Percentiles rank a stretch among this genome's conserved stretches.
Conservation (phyloP, 1,140 invertebrate genomes). For the Planococcus citri region DNA sequence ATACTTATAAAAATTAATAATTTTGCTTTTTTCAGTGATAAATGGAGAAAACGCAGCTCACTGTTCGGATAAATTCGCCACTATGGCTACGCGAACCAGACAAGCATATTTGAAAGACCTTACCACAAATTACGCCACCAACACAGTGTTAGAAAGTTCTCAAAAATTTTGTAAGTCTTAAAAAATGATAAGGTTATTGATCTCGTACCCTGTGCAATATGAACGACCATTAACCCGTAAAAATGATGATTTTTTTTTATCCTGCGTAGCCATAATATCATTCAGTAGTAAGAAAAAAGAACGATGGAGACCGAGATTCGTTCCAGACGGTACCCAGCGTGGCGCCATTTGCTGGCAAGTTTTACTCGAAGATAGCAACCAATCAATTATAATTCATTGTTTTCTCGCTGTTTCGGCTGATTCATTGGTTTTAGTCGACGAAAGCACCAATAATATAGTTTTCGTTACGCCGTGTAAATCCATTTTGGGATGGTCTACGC, state of each 20-base stretch:
- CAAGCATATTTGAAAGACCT: constrained; percentile 92
- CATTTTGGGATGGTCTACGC: constrained; percentile 67
- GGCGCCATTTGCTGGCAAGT: constrained; percentile 70
- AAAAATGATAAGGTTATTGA: neutral
- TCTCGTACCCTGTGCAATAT: too few relatives aligned
- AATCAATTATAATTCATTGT: constrained; percentile 57
- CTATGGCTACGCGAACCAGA: constrained; percentile 89
- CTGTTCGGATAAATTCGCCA: constrained; percentile 89
- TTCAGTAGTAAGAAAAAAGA: constrained; percentile 62
- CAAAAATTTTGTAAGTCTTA: constrained; percentile 76
- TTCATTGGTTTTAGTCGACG: constrained; percentile 75
- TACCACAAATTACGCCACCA: constrained; percentile 70
- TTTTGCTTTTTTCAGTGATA: constrained; percentile 46
- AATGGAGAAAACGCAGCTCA: constrained; percentile 97
- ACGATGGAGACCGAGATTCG: constrained; percentile 47
- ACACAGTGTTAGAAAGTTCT: constrained; percentile 66
- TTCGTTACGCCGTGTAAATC: constrained; percentile 73
- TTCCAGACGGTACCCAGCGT: constrained; percentile 49
- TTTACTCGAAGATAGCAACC: constrained; percentile 53
- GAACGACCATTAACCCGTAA: too few relatives aligned
- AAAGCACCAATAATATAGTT: constrained; percentile 65
- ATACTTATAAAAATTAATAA: too few relatives aligned
- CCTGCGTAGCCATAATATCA: constrained; percentile 46
- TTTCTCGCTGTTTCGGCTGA: constrained; percentile 78
- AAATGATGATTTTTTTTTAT: constrained; percentile 22